Base-by-base conservation (phyloP, 2,113 vertebrate genomes). In the Murina feae region DNA sequence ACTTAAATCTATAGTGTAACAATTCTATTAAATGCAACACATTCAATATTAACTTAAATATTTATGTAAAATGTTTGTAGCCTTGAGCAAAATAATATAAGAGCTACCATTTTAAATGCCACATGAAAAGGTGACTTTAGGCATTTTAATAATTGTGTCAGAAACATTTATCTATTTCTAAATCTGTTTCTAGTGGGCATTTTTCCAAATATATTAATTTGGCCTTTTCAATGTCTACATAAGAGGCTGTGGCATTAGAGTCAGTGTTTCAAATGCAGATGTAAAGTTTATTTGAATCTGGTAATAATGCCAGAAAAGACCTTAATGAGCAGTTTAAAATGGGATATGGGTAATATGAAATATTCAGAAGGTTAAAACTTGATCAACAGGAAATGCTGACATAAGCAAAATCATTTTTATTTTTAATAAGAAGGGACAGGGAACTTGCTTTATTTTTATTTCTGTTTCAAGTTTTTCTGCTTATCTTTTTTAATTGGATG, bases 291-390 rank as follows among this genome's bases (percentile, higher is more conserved):
- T 90, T 94, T 80, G 49, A 94, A 60, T 49, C 49, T 95, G 58
- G 37, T 85, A 97, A 95, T 95, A 94, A 25, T 76, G 28, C 81
- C 75, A 85, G 90, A 90, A 98, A 97, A 97, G 39, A 49, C 87
- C 89, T 94, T 96, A 97, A 97, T 97, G 95, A 97, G 76, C 30
- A 74, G 95, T 96, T 96, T 96, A 97, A 93, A 96, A 86, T 93
- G 87, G 75, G 39, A 97, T 97, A 89, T 86, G 79, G 93, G 35
- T 97, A 97, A 97, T 96, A 95, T 74, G 60, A 90, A 98, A 95
- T 96, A 97, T 85, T 95, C 71, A 63, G 32, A 89, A 93, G 88
- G 25, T 90, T 96, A 94, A 80, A 97, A 86, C 96, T 96, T 96
- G 93, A 97, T 95, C 95, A 93, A 90, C 8, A 91, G 91, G 93